Conservation (phyloP, 2,888 invertebrate genomes). For the Noctua janthina region DNA sequence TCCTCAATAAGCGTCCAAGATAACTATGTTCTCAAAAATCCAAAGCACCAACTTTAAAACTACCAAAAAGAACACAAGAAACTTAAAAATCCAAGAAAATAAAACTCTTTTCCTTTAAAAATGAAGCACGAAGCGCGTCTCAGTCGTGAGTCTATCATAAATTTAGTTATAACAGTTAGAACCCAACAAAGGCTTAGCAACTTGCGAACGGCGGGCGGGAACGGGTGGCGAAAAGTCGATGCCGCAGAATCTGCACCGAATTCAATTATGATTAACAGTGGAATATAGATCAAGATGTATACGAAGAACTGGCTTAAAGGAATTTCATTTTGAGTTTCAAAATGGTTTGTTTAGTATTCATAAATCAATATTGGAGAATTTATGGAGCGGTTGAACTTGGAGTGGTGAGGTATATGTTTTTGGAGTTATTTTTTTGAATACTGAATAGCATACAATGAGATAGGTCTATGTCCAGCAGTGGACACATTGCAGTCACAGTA, state of each 20-base stretch:
- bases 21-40: conserved; percentile 1
- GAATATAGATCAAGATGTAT: conserved; percentile 25
- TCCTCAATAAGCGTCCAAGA: background rate
- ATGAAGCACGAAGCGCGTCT: conserved; percentile 10
- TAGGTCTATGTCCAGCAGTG: background rate
- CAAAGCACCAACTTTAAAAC: conserved; percentile 4
- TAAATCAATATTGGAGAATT: background rate
- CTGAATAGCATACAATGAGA: background rate
- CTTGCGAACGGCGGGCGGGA: conserved; percentile 24
- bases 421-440: background rate
- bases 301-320: conserved; percentile 19
- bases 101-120: conserved; percentile 21
- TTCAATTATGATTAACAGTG: conserved; percentile 47
- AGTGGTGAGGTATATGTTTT: background rate
- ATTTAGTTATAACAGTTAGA: conserved; percentile 51
- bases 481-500: background rate
- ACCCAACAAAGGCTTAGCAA: conserved; percentile 44
- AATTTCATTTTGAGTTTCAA: conserved; percentile 28
- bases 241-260: conserved; percentile 32
- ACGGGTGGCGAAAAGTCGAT: conserved; percentile 42
- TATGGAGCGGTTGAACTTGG: background rate
- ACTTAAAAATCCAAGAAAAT: conserved; percentile 7
- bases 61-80: conserved; percentile 15
- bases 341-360: conserved; percentile 8
- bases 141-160: conserved; percentile 36